These are phyloP conservation scores for Galemys pyrenaicus DNA, from an alignment of 2,113 vertebrate species.

Conservation along the genomic window DNA sequence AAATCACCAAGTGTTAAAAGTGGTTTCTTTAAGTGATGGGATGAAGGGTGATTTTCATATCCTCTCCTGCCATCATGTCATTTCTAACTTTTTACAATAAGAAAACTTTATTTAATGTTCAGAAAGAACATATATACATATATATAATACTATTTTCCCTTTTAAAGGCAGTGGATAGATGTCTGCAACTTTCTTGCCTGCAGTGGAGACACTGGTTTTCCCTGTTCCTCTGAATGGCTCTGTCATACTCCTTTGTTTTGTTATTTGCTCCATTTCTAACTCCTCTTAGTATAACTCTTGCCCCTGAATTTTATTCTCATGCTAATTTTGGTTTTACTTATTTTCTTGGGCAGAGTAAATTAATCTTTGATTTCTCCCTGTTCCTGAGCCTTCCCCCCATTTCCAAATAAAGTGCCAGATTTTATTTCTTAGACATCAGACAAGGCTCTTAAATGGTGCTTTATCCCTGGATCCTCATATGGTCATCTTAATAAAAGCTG, in stretches of 20 bases:
- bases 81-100: not conserved
- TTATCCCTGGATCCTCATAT: not conserved
- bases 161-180: not conserved
- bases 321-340: constrained; percentile 28
- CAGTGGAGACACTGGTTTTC: not conserved
- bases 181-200: not conserved
- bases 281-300: not conserved
- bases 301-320: not conserved
- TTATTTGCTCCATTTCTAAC: not conserved
- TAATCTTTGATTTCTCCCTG: not conserved
- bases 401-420: not conserved
- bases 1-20: not conserved
- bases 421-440: not conserved
- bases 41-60: not conserved
- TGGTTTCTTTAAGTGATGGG: not conserved
- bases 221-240: not conserved
- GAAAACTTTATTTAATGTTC: not conserved
- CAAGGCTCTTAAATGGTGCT: not conserved
- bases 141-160: not conserved
- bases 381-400: not conserved
- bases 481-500: not conserved
- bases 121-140: too few species aligned
- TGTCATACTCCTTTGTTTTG: not conserved
- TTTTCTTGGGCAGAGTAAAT: not conserved
- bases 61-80: not conserved